Conservation (phyloP, 2,113 vertebrate species). For the Petrocephalus zakoni region DNA sequence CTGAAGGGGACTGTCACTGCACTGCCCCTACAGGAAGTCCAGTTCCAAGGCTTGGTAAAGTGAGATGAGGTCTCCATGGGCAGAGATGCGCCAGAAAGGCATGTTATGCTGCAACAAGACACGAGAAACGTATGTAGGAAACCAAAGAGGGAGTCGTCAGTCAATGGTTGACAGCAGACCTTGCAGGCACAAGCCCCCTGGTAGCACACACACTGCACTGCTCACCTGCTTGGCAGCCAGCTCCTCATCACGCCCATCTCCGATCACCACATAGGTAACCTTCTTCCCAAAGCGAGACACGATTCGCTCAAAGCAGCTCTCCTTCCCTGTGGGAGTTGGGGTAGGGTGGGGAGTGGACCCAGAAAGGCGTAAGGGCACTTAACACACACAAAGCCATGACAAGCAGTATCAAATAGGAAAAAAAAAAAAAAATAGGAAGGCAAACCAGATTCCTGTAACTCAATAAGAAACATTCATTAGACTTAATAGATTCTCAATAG, state of each 20-base stretch:
- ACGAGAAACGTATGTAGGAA: not conserved
- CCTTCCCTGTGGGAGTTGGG: conserved; percentile 70
- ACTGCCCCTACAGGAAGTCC: conserved; percentile 81
- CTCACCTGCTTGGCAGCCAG: conserved; percentile 94
- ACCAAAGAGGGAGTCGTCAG: not conserved
- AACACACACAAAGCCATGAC: not conserved
- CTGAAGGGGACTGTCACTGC: not conserved
- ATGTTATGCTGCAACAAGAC: conserved; percentile 84
- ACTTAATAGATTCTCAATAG: too few relatives aligned
- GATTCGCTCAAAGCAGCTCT: conserved; percentile 97
- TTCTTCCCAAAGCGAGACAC: conserved; percentile 94
- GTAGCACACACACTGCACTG: not conserved
- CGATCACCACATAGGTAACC: conserved; percentile 95
- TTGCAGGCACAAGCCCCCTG: not conserved
- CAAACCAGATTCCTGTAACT: not conserved
- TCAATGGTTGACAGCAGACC: not conserved
- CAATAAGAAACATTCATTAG: not conserved
- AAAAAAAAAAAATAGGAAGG: not conserved
- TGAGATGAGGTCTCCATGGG: conserved; percentile 88
- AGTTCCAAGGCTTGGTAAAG: conserved; percentile 94
- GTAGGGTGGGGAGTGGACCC: not conserved
- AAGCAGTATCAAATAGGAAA: not conserved
- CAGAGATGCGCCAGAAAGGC: conserved; percentile 96
- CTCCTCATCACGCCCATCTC: conserved; percentile 94
- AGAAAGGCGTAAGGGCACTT: not conserved